Conservation (phyloP, 1,140 invertebrate genomes). For the Kradibia gibbosae region DNA sequence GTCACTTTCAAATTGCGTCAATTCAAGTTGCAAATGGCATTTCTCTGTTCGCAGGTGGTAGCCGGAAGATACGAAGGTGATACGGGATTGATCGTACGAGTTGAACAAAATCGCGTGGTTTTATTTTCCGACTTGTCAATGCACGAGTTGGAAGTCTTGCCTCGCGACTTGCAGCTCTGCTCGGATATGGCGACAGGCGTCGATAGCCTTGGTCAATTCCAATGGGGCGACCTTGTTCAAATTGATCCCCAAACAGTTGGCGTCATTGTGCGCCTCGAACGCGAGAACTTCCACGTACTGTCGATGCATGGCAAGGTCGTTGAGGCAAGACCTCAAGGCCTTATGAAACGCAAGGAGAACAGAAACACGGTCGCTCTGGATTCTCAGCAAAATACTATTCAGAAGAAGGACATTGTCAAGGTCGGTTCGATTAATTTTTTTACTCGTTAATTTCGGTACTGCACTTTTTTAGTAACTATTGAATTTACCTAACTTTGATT, state of each 20-base stretch:
- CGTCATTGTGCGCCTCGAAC: slow-evolving; percentile 96
- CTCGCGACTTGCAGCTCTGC: slow-evolving; percentile 94
- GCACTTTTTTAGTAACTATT: no score
- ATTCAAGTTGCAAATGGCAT: no score
- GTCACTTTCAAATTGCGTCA: no score
- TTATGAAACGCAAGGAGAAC: slow-evolving; percentile 91
- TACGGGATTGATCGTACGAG: slow-evolving; percentile 95
- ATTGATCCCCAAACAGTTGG: slow-evolving; percentile 96
- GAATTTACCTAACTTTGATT: no score
- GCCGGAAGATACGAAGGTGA: slow-evolving; percentile 94
- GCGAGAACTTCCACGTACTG: slow-evolving; percentile 95
- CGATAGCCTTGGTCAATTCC: slow-evolving; percentile 97
- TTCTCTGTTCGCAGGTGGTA: slow-evolving; percentile 54
- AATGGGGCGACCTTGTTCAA: slow-evolving; percentile 98
- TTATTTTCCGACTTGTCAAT: slow-evolving; percentile 97
- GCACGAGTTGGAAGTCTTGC: slow-evolving; percentile 93
- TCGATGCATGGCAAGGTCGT: slow-evolving; percentile 95
- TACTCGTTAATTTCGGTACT: no score
- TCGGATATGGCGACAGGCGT: slow-evolving; percentile 98
- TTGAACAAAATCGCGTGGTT: slow-evolving; percentile 93
- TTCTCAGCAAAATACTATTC: slow-evolving; percentile 93
- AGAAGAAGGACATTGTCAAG: slow-evolving; percentile 95
- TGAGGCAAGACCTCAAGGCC: slow-evolving; percentile 91
- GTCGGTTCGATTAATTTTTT: not conserved
- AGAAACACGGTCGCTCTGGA: slow-evolving; percentile 92